Evolutionary conservation across 2,888 invertebrate species (phyloP).

Genomic region (Pinctada fucata): DNA sequence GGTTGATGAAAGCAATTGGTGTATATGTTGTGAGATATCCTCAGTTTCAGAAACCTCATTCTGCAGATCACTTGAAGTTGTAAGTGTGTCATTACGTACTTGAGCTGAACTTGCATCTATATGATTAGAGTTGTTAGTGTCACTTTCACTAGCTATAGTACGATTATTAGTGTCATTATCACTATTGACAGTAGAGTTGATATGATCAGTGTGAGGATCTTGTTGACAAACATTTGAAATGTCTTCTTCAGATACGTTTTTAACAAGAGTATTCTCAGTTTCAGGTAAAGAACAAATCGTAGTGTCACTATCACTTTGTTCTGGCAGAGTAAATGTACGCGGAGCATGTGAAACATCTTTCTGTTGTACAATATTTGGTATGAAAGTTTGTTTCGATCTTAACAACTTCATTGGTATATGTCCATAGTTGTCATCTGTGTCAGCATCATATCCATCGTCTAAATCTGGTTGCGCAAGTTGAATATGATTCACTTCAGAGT

Average conservation of each 20-base stretch:
- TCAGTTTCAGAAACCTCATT: too few relatives aligned
- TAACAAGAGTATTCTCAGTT: neutral
- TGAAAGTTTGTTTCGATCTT: neutral
- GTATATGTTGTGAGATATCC: too few relatives aligned
- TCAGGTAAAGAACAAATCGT: neutral
- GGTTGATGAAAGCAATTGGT: too few relatives aligned
- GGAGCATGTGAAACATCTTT: too few relatives aligned
- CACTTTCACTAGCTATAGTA: too few relatives aligned
- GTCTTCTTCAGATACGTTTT: neutral
- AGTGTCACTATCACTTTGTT: neutral
- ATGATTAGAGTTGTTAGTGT: too few relatives aligned
- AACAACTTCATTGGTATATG: neutral
- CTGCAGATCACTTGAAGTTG: too few relatives aligned
- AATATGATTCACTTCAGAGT: neutral
- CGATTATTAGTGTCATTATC: neutral
- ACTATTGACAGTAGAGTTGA: neutral
- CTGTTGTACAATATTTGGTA: too few relatives aligned
- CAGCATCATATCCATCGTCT: conserved; percentile 24
- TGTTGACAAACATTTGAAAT: neutral
- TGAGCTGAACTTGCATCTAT: too few relatives aligned
- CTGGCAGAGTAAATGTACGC: too few relatives aligned
- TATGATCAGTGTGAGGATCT: neutral
- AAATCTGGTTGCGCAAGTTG: neutral
- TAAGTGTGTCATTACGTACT: too few relatives aligned
- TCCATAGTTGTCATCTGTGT: conserved; percentile 15